Conservation (phyloP, 1,140 invertebrate species). For the Euwallacea similis region DNA sequence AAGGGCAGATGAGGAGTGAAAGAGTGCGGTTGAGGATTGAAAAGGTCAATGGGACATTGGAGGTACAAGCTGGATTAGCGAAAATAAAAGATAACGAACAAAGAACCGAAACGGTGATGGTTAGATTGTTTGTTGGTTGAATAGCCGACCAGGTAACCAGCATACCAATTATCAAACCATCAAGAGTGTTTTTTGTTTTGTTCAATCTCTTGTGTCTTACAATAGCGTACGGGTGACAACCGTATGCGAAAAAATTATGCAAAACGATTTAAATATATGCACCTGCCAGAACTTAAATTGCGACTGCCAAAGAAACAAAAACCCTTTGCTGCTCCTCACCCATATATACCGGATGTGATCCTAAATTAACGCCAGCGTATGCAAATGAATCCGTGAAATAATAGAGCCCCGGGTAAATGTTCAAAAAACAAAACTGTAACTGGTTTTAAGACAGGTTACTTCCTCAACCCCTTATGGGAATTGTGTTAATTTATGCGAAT, state of each 20-base stretch:
- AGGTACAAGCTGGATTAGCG: neutral
- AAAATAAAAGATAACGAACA: neutral
- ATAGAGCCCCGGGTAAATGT: neutral
- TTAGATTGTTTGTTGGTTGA: neutral
- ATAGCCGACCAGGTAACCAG: neutral
- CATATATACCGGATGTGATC: slow-evolving; percentile 15
- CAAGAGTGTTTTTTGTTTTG: neutral
- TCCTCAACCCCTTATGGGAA: slow-evolving; percentile 18
- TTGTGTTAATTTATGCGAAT: slow-evolving; percentile 17
- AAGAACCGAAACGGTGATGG: neutral
- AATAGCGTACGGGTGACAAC: neutral
- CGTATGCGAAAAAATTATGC: neutral
- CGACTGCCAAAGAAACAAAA: slow-evolving; percentile 1
- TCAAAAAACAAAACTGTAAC: slow-evolving; percentile 24
- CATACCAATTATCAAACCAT: neutral
- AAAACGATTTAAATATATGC: neutral
- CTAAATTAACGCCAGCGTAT: slow-evolving; percentile 16
- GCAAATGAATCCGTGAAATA: slow-evolving; percentile 18
- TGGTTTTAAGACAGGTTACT: slow-evolving; percentile 27
- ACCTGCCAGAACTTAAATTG: neutral
- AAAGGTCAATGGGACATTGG: neutral
- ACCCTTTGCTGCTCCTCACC: slow-evolving; percentile 2
- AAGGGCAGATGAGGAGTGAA: slow-evolving; percentile 3
- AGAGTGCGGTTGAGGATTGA: slow-evolving; percentile 1
- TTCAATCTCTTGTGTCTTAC: neutral